Evolutionary conservation across 2,113 vertebrate genomes (phyloP).

Genomic region (Petroica traversi): DNA sequence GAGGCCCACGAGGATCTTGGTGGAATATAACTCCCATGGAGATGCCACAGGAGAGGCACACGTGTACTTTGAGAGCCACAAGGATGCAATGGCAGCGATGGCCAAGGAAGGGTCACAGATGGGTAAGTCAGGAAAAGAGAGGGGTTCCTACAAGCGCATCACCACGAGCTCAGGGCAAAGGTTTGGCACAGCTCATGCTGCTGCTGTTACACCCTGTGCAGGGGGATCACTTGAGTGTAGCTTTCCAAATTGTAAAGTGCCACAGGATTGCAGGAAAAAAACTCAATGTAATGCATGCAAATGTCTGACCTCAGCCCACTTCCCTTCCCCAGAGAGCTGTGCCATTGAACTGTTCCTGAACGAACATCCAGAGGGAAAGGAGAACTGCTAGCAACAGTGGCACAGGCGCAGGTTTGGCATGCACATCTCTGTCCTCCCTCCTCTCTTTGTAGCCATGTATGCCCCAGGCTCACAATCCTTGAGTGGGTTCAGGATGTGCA

Average conservation of each 20-base stretch:
- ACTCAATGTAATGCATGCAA: accelerated
- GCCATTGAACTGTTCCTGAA: conserved; percentile 90
- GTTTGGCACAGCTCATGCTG: not conserved
- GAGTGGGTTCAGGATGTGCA: accelerated
- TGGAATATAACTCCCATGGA: conserved; percentile 83
- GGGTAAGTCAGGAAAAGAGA: conserved; percentile 70
- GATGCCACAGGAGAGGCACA: conserved; percentile 81
- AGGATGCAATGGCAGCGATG: conserved; percentile 84
- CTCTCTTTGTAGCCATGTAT: accelerated
- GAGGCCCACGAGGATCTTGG: conserved; percentile 77
- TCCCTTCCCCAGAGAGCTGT: conserved; percentile 72
- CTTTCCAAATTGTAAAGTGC: accelerated
- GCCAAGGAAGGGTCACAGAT: conserved; percentile 82
- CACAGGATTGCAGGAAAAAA: no score
- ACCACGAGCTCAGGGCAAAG: no score
- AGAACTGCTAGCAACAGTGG: not conserved
- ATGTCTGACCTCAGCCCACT: accelerated
- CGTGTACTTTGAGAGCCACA: conserved; percentile 80
- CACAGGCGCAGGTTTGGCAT: not conserved
- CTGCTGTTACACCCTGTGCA: not conserved
- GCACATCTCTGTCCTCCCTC: not conserved
- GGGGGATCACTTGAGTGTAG: accelerated
- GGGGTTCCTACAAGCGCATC: accelerated
- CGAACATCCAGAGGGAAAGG: conserved; percentile 65
- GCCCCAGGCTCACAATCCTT: accelerated